Conservation (phyloP, 2,113 vertebrate genomes). For the Myiopsitta monachus region DNA sequence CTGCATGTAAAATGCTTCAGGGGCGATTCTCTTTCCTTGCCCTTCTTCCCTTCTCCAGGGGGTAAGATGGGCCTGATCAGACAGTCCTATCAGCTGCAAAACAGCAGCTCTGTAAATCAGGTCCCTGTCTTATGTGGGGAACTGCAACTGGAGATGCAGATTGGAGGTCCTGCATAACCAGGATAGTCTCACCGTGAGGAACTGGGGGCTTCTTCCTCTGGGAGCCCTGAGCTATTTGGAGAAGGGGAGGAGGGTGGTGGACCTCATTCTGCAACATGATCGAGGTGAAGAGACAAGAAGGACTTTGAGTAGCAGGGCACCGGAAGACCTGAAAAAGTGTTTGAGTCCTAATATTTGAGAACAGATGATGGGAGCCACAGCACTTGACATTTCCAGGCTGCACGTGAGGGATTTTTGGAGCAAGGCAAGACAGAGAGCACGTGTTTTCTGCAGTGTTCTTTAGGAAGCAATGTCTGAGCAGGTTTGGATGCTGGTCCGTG, state of each 20-base stretch:
- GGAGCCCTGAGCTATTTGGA: background rate
- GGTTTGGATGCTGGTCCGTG: background rate
- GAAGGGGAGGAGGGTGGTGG: background rate
- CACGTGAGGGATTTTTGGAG: background rate
- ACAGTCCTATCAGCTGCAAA: background rate
- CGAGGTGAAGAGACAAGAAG: background rate
- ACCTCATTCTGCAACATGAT: background rate
- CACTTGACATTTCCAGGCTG: background rate
- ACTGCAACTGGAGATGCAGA: background rate
- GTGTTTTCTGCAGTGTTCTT: background rate
- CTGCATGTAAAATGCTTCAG: rapidly evolving
- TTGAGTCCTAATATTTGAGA: background rate
- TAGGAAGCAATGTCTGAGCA: background rate
- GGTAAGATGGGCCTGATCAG: background rate
- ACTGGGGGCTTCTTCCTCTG: background rate
- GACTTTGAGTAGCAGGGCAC: background rate
- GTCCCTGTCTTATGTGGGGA: rapidly evolving
- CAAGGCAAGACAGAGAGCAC: rapidly evolving
- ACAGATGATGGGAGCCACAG: background rate
- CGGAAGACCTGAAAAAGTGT: background rate
- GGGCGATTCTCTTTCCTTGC: rapidly evolving
- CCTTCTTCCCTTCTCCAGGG: background rate
- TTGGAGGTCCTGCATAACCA: background rate
- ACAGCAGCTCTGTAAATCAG: background rate
- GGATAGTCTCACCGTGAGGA: background rate